A percentile compares a stretch with the other conserved stretches of the same genome.
phyloP scores from a whole-genome alignment of 2,888 invertebrate genomes.

The Oasisia sp. region DNA sequence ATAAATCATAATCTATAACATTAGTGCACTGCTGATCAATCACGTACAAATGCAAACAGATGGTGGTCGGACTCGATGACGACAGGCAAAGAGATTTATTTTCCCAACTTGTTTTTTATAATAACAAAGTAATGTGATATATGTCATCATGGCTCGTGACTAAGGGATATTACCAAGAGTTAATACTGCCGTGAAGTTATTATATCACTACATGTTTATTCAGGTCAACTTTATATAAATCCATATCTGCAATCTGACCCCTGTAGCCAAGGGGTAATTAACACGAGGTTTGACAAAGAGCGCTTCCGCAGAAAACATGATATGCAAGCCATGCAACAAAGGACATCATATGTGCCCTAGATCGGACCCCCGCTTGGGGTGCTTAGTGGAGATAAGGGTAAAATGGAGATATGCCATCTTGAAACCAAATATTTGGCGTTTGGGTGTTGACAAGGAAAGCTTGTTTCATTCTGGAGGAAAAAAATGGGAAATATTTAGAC shows the following conservation, averaged over 20 bases:
- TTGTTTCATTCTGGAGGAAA: not conserved
- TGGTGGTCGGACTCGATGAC: not conserved
- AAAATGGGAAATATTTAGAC: constrained; percentile 12
- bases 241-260: not conserved
- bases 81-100: not conserved
- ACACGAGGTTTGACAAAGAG: not conserved
- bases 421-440: not conserved
- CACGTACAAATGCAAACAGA: not conserved
- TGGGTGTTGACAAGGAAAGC: not conserved
- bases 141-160: not conserved
- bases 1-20: not conserved
- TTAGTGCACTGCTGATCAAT: not conserved
- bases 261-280: constrained; percentile 13
- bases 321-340: not conserved
- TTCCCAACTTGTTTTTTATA: not conserved
- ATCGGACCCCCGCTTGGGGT: not conserved
- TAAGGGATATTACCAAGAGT: not conserved
- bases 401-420: not conserved
- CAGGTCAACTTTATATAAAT: not conserved
- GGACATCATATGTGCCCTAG: not conserved
- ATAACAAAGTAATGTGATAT: not conserved
- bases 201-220: not conserved
- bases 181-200: not conserved
- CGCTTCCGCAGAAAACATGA: not conserved
- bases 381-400: not conserved